A percentile compares a stretch with the other conserved stretches of the same genome.
Conservation (phyloP, 2,797 vertebrate genomes). For the Takifugu rubripes region DNA sequence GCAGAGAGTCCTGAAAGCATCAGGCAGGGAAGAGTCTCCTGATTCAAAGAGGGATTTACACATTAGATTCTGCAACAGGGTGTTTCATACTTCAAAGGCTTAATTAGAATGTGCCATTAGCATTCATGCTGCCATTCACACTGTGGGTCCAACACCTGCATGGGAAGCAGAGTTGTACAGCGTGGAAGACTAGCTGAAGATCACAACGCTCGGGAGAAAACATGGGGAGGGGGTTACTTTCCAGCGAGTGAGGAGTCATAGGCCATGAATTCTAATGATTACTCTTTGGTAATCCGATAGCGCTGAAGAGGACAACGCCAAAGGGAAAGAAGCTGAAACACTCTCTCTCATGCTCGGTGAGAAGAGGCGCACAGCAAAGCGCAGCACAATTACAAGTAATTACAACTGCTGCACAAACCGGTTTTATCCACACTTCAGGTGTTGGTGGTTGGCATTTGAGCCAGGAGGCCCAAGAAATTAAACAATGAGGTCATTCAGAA, state of each 20-base stretch:
- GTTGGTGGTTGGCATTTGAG: too few relatives aligned
- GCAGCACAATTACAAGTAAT: too few relatives aligned
- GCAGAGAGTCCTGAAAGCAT: conserved; percentile 35
- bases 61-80: conserved; percentile 76
- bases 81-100: conserved; percentile 80
- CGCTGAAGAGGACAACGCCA: conserved; percentile 8
- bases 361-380: too few relatives aligned
- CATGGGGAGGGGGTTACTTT: conserved; percentile 42
- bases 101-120: conserved; percentile 78
- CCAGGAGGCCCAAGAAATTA: too few relatives aligned
- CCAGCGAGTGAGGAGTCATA: conserved; percentile 41
- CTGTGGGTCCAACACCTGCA: conserved; percentile 73
- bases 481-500: too few relatives aligned
- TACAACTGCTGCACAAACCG: too few relatives aligned
- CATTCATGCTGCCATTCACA: conserved; percentile 81
- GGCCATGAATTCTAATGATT: conserved; percentile 62
- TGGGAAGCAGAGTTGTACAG: conserved; percentile 76
- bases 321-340: neutral
- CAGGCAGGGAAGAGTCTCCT: conserved; percentile 63
- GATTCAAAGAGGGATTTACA: conserved; percentile 78
- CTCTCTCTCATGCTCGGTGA: too few relatives aligned
- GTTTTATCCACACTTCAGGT: too few relatives aligned
- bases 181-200: conserved; percentile 47
- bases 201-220: conserved; percentile 62
- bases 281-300: conserved; percentile 24